Evolutionary conservation across 2,888 invertebrate genomes (phyloP), one percentile per base, ranked within the genome.

Genomic region (Biston betularia): DNA sequence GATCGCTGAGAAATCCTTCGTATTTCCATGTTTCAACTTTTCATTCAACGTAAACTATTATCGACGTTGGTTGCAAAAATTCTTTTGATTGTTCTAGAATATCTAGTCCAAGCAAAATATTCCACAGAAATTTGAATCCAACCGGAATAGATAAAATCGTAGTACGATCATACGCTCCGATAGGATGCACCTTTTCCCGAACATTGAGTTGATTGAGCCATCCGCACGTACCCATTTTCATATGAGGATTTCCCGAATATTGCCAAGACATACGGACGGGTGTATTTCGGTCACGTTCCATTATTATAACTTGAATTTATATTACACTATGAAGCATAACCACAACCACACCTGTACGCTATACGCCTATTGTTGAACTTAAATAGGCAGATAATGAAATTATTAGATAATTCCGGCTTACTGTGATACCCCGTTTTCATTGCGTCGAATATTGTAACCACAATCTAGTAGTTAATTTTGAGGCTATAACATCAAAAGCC

Each of bases 281-380:
- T 64, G 57, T 72, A 77, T 79, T 77, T 77, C 62, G 62, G 75
- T 76, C 75, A 79, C 77, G 77, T 78, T 61, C 68, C 69, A 62
- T 65, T 65, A 65, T 55, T 72, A 75, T 66, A 56, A 66, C 65
- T 60, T 54, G 63, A 56, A 72, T 70, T 73, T 72, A 71, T 76
- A 65, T 72, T 61, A 65, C 62, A 67, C 69, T 66, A 63, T 57
- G 66, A 59, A 35, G 53, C 38, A 42, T 34, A 49, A 65, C 49
- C 67, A 45, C 48, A 63, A 65, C 67, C 53, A 62, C 59, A 53
- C 24, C 44, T 44, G 44, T 44, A n/a, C 44, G 9, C 5, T 44
- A n/a, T 5, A 11, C 44, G 57, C 42, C 45, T 58, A 49, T 49
- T 45, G 67, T 65, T 68, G 63, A 60, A 53, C 40, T 60, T 49